Base-by-base conservation (phyloP, 2,888 invertebrate species). In the Argyresthia goedartella region DNA sequence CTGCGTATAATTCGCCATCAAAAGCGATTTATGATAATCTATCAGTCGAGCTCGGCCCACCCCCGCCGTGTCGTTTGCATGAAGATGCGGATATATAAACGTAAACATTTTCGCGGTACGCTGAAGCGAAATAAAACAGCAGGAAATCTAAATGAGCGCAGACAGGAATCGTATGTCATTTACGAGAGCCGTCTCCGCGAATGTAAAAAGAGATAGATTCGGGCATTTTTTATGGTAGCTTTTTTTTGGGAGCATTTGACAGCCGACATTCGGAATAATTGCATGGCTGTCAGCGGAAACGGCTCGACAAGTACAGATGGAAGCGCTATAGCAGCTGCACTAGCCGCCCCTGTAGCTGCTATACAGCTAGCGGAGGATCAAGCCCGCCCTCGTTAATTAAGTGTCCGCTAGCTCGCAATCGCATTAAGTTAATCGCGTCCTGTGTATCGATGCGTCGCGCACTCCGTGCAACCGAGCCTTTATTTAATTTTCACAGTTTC, bases 31-130 rank as follows among this genome's bases (percentile, higher is more conserved):
- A 61, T 57, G 60, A 57, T 63, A 61, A 64, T 63, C 60, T 59
- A n/a, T 43, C 35, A 14, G 11, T 33, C 42, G 25, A 25, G 25
- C 25, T 25, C 25, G 25, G 3, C 25, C 34, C 11, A 13, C 13
- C 10, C 25, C 10, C 25, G 50, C 42, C 46, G 45, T 53, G 57
- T 57, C 56, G 59, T 68, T 67, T 62, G 64, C 63, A 67, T 68
- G 58, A 54, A 58, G 62, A 64, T 65, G 60, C 52, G 59, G 42
- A 36, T 54, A 61, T 63, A 65, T 66, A 65, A 67, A 66, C 65
- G 61, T 64, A 63, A 61, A 66, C 65, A 66, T 67, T 67, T 63
- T 33, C 46, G 34, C 45, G 45, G 51, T 46, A 11, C 43, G 51
- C 46, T 51, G 45, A 50, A 42, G 42, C 42, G 51, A 34, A 50